These are phyloP conservation scores for Brenthis daphne DNA, from an alignment of 2,888 invertebrate species.

Conservation along the genomic window DNA sequence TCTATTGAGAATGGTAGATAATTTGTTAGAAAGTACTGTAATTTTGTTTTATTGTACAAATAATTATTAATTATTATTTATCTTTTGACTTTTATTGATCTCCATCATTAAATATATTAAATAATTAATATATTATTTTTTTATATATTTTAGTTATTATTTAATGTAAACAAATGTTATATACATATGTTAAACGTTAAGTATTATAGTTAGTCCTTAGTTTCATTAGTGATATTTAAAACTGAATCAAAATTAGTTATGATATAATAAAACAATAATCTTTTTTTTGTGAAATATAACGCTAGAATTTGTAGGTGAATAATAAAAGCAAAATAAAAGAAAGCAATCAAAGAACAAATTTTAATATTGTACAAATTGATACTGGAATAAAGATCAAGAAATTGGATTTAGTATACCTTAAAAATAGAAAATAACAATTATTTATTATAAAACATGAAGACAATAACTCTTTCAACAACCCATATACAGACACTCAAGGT, in stretches of 20 bases:
- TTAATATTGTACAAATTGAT: constrained; percentile 72
- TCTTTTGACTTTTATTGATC: constrained; percentile 52
- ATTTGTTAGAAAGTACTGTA: constrained; percentile 62
- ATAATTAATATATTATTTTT: too few species aligned
- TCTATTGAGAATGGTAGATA: constrained; percentile 55
- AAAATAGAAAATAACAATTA: constrained; percentile 62
- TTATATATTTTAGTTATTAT: not conserved
- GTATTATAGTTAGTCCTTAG: too few species aligned
- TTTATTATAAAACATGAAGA: constrained; percentile 58
- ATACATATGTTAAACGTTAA: too few species aligned
- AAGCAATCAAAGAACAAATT: constrained; percentile 60
- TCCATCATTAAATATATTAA: not conserved
- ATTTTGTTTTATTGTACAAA: constrained; percentile 69
- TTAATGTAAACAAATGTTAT: too few species aligned
- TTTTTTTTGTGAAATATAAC: too few species aligned
- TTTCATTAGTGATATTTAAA: too few species aligned
- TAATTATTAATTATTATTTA: constrained; percentile 63
- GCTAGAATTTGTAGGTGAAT: too few species aligned
- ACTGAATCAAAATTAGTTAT: too few species aligned
- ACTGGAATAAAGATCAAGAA: constrained; percentile 76
- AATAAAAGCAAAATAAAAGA: constrained; percentile 28
- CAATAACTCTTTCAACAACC: constrained; percentile 69
- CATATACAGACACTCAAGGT: constrained; percentile 68
- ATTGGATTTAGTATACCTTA: constrained; percentile 64
- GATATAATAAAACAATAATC: too few species aligned